A percentile compares a stretch with the other conserved stretches of the same genome.
phyloP scores from a whole-genome alignment of 2,797 vertebrate species.

The Xerus rutilus region DNA sequence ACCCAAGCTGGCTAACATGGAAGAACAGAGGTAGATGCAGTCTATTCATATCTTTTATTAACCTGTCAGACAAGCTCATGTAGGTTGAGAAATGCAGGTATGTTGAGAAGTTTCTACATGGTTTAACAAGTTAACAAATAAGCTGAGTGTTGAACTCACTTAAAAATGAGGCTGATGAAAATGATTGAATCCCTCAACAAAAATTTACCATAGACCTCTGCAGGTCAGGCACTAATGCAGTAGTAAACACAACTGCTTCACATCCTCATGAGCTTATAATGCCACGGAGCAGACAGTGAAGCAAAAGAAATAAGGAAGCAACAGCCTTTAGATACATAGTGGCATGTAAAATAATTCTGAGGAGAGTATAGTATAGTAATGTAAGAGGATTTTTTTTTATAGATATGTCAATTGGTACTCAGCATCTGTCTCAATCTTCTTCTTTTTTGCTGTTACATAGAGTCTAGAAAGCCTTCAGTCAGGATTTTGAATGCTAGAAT shows the following conservation, averaged over 20 bases:
- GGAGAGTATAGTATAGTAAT: background rate
- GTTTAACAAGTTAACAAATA: background rate
- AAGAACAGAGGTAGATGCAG: background rate
- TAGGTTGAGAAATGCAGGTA: background rate
- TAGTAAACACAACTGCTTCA: background rate
- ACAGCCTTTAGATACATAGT: background rate
- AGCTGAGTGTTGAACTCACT: background rate
- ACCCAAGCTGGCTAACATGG: background rate
- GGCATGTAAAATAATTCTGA: background rate
- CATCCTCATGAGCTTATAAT: background rate
- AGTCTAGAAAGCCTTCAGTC: background rate
- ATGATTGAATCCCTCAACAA: background rate
- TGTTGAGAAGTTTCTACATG: background rate
- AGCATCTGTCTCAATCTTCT: background rate
- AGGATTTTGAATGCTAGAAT: background rate
- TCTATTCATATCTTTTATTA: background rate
- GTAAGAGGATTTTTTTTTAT: background rate
- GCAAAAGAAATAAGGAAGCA: background rate
- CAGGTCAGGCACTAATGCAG: background rate
- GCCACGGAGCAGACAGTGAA: background rate
- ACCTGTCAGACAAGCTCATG: background rate
- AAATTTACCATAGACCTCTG: background rate
- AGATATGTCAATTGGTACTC: background rate
- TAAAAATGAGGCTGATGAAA: background rate
- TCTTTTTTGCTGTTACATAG: background rate